Evolutionary conservation across 2,888 invertebrate species (phyloP).

Genomic region (Acleris laterana): DNA sequence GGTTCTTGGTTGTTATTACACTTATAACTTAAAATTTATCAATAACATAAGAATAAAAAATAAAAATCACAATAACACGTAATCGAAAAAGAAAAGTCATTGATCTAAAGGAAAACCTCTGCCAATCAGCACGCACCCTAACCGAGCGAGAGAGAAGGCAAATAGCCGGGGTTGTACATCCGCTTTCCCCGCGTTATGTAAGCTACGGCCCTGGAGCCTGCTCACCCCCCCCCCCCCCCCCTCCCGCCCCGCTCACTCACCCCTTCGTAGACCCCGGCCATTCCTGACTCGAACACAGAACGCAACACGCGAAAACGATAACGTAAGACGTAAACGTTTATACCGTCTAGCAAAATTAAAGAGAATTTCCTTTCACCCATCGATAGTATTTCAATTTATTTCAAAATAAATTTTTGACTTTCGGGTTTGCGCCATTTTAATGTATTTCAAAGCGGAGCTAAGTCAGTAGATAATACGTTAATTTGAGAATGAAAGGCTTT

Average conservation of each 20-base stretch:
- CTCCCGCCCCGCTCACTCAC: constrained; percentile 42
- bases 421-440: background rate
- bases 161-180: constrained; percentile 68
- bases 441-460: background rate
- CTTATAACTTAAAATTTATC: too few species aligned
- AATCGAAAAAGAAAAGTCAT: background rate
- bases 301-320: constrained; percentile 24
- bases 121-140: constrained; percentile 46
- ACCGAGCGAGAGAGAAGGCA: constrained; percentile 66
- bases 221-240: constrained; percentile 55
- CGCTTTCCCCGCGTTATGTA: constrained; percentile 82
- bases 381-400: background rate
- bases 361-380: constrained; percentile 6
- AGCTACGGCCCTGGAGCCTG: constrained; percentile 81
- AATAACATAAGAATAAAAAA: too few species aligned
- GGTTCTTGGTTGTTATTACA: too few species aligned
- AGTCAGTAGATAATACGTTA: background rate
- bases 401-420: too few species aligned
- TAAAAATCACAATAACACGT: background rate
- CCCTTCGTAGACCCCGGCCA: constrained; percentile 22
- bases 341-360: background rate
- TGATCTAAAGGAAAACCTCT: constrained; percentile 46
- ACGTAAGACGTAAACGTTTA: constrained; percentile 12
- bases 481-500: background rate
- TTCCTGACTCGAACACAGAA: constrained; percentile 22